Conservation (phyloP, 2,113 vertebrate species). For the Perca fluviatilis region DNA sequence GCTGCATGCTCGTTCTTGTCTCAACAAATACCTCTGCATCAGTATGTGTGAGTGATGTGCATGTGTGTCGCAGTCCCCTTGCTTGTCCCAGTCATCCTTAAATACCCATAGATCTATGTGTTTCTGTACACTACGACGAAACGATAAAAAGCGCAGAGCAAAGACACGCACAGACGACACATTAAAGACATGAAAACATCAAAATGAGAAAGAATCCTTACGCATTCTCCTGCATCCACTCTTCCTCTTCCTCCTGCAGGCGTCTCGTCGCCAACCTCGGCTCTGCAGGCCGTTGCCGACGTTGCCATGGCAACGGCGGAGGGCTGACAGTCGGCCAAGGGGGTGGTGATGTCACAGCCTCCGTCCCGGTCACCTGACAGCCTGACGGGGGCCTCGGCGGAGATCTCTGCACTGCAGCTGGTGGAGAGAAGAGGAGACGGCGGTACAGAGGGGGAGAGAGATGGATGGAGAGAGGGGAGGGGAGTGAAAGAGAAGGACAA, state of each 20-base stretch:
- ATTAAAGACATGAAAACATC: neutral
- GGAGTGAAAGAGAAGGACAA: neutral
- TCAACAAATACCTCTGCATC: conserved; percentile 69
- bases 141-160: neutral
- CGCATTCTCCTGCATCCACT: conserved; percentile 83
- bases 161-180: neutral
- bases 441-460: conserved; percentile 21
- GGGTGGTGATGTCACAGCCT: conserved; percentile 83
- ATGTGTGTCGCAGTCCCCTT: conserved; percentile 76
- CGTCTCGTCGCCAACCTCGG: conserved; percentile 78
- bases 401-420: conserved; percentile 92
- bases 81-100: conserved; percentile 64
- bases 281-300: conserved; percentile 84
- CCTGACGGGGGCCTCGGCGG: conserved; percentile 82
- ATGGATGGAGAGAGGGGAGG: conserved; percentile 12
- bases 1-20: conserved; percentile 58
- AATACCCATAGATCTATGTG: conserved; percentile 43
- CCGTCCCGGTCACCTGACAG: conserved; percentile 84
- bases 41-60: conserved; percentile 50
- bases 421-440: conserved; percentile 28
- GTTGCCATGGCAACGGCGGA: conserved; percentile 88
- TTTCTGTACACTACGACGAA: conserved; percentile 19
- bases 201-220: conserved; percentile 73
- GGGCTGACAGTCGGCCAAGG: conserved; percentile 81
- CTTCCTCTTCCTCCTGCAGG: conserved; percentile 71